Conservation (phyloP, 2,797 vertebrate species). For the Propithecus perrieri region DNA sequence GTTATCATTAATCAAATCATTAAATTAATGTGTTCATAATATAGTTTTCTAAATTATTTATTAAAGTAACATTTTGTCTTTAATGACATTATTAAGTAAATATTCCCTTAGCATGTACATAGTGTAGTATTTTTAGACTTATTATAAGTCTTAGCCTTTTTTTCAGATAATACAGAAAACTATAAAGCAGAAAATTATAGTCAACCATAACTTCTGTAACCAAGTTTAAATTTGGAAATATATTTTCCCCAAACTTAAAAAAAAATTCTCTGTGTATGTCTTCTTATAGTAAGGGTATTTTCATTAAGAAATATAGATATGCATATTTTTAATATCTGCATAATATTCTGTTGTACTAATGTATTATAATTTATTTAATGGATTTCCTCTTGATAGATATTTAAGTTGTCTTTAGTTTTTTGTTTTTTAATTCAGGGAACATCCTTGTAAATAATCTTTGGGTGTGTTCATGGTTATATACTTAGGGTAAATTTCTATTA, state of each 20-base stretch:
- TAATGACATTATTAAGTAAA: background rate
- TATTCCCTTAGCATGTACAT: background rate
- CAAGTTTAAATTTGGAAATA: conserved; percentile 9
- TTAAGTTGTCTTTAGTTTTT: background rate
- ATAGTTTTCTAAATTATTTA: conserved; percentile 34
- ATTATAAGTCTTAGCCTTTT: background rate
- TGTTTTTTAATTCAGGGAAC: background rate
- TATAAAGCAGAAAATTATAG: conserved; percentile 37
- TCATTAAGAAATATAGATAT: background rate
- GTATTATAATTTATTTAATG: background rate
- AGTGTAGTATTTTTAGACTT: background rate
- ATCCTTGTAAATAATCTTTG: background rate
- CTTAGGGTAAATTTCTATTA: background rate
- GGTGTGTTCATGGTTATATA: background rate
- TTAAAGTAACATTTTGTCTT: conserved; percentile 15
- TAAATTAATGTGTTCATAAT: conserved; percentile 45
- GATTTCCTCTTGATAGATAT: background rate
- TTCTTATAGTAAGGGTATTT: conserved; percentile 30
- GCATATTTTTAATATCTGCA: background rate
- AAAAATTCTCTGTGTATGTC: background rate
- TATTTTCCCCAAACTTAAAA: conserved; percentile 19
- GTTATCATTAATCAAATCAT: conserved; percentile 27
- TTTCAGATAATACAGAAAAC: conserved; percentile 34
- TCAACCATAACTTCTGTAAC: background rate
- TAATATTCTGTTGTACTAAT: background rate